Base-by-base conservation (phyloP, 2,888 invertebrate species). In the Mycalesis mineus region DNA sequence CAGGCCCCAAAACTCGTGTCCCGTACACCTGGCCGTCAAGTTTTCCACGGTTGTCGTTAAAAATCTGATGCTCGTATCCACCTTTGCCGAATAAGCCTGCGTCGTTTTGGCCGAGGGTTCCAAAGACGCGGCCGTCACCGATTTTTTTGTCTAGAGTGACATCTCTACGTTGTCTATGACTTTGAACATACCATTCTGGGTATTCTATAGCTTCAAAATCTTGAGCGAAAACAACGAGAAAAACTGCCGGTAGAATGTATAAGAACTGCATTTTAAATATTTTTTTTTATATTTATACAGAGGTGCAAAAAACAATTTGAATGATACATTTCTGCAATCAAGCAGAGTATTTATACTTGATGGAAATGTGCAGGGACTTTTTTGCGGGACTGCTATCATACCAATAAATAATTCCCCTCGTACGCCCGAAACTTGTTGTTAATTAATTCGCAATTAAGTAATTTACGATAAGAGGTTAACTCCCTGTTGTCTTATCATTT, bases 11-110 rank as follows among this genome's bases (percentile, higher is more conserved):
- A 0, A 80, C 78, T 1, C 79, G 70, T 1, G 77, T 70, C 1
- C 84, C 84, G 57, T 80, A 77, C 0, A 71, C 75, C 39, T 76
- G 73, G 0, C 74, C 84, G 39, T 73, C 63, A 4, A 83, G 56
- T 7, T 67, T 74, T 1, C 85, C 84, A 4, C 83, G 78, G 6
- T 74, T 42, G 58, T 84, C 84, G 51, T 85, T 69, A 70, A 83
- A 83, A 60, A 85, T 70, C 13, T 80, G 73, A 40, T 74, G 77
- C 48, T 77, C 74, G 63, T 85, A 85, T 1, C 82, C 85, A 0
- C 71, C 84, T 67, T 70, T 77, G 14, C 84, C 84, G 57, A 73
- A 82, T 8, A 82, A 57, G 7, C 78, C 78, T 7, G 67, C 67
- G 52, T 77, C 76, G 28, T 73, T 77, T 28, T 71, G 68, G 13